Conservation (phyloP, 2,113 vertebrate species). For the Sialia sialis region DNA sequence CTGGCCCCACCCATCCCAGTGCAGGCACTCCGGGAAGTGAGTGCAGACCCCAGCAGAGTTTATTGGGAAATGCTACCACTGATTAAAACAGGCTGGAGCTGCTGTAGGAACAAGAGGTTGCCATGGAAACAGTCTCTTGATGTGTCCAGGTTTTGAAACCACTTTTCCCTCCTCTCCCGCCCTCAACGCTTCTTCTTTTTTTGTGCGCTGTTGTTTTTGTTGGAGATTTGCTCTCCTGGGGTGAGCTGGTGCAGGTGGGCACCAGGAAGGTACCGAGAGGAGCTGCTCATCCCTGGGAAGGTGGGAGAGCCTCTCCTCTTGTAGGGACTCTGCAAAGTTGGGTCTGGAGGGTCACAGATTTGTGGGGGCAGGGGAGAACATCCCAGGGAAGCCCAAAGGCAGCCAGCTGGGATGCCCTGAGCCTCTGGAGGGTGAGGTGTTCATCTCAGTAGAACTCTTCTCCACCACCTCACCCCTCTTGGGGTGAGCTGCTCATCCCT, state of each 20-base stretch:
- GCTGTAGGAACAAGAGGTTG: constrained; percentile 64
- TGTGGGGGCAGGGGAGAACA: too few relatives aligned
- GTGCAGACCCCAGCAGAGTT: neutral
- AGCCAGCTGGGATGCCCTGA: too few relatives aligned
- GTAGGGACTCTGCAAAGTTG: too few relatives aligned
- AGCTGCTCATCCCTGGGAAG: neutral
- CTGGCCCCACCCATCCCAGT: neutral
- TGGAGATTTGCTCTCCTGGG: neutral
- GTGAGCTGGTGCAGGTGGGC: neutral
- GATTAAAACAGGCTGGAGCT: constrained; percentile 70
- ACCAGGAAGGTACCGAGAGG: fast-evolving
- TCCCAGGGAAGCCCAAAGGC: too few relatives aligned
- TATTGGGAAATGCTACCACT: constrained; percentile 26
- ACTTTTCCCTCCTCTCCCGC: neutral
- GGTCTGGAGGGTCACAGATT: too few relatives aligned
- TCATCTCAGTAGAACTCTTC: too few relatives aligned
- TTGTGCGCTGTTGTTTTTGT: neutral
- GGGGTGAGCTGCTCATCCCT: neutral
- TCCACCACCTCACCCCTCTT: too few relatives aligned
- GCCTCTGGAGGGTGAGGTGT: too few relatives aligned
- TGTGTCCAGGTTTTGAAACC: constrained; percentile 74
- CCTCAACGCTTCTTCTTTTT: neutral
- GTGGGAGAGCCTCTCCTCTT: too few relatives aligned
- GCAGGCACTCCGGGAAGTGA: neutral
- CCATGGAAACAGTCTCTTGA: constrained; percentile 74